These are phyloP conservation scores for Drosophila siamana DNA, from an alignment of 2,888 invertebrate species.

Conservation along the genomic window DNA sequence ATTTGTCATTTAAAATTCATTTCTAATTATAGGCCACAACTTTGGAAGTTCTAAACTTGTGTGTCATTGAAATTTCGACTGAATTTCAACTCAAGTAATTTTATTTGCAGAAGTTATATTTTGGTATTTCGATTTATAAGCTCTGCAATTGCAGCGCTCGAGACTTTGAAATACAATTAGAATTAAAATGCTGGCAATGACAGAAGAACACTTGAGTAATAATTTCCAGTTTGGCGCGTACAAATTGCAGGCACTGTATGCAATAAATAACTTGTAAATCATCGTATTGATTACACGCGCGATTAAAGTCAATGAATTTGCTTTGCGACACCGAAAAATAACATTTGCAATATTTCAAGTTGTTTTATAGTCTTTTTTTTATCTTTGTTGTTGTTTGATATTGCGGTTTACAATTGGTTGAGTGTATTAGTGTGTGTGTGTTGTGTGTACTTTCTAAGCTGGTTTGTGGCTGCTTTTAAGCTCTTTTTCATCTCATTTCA, in stretches of 20 bases:
- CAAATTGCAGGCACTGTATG: neutral
- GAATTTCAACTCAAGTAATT: no score
- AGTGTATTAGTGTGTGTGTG: neutral
- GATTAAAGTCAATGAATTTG: constrained; percentile 56
- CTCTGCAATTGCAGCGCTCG: no score
- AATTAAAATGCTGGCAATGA: neutral
- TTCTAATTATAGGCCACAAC: no score
- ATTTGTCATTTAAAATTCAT: no score
- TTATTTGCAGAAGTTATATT: no score
- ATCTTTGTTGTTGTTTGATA: constrained; percentile 12
- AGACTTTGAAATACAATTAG: neutral
- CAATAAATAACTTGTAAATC: constrained; percentile 3
- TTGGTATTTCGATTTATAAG: no score
- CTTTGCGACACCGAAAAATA: constrained; percentile 22
- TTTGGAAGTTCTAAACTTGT: no score
- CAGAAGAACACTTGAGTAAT: constrained; percentile 10
- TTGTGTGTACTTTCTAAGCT: constrained; percentile 59
- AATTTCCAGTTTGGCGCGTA: neutral
- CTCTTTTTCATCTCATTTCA: constrained; percentile 2
- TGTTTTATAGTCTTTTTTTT: constrained; percentile 28
- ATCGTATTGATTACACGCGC: constrained; percentile 51
- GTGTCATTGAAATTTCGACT: no score
- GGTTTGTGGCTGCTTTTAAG: constrained; percentile 19
- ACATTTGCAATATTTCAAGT: constrained; percentile 28
- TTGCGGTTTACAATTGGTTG: constrained; percentile 7